Evolutionary conservation across 1,140 invertebrate genomes (phyloP), one percentile per base, ranked within the genome.

Genomic region (Uloborus diversus): DNA sequence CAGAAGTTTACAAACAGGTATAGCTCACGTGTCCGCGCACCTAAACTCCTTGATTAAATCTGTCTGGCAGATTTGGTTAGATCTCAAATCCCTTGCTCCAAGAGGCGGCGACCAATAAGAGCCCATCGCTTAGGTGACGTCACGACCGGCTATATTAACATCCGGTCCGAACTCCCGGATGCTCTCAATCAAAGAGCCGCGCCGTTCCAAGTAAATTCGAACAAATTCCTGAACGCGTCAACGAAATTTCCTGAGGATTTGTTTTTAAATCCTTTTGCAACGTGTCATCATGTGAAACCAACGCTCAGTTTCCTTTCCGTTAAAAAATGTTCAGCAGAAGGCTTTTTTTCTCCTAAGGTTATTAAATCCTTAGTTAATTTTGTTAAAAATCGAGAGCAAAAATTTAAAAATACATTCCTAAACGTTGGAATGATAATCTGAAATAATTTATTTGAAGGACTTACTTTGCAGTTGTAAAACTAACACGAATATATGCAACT

Each of bases 101-200:
- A 4, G 17, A 20, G 20, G 35, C 23, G 13, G 4, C 14, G 27
- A 17, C 69, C 69, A 73, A 73, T 73, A n/a, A 73, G 35, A 47
- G 20, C 3, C 1, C 20, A 20, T 42, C 69, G 35, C 20, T 61
- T 59, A 61, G 9, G 69, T 73, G 69, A 73, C 69, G 69, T 73
- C 69, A 73, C 35, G 1, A 13, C 32, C 1, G 37, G 37, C 27
- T 28, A 56, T 73, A 73, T 73, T 73, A 61, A 51, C 25, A 73
- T 73, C 69, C 69, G 69, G 53, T 47, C 53, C 23, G 25, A 47
- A 30, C 42, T 33, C 30, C 69, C 69, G 69, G 69, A 73, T 49
- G 37, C 49, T 73, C 53, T 73, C 53, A 61, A 73, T 73, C 69
- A 70, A 57, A 42, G 23, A 70, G 68, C 37, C 68, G 68, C 68